phyloP scores from a whole-genome alignment of 2,888 invertebrate species.

The Plagiodera versicolora region DNA sequence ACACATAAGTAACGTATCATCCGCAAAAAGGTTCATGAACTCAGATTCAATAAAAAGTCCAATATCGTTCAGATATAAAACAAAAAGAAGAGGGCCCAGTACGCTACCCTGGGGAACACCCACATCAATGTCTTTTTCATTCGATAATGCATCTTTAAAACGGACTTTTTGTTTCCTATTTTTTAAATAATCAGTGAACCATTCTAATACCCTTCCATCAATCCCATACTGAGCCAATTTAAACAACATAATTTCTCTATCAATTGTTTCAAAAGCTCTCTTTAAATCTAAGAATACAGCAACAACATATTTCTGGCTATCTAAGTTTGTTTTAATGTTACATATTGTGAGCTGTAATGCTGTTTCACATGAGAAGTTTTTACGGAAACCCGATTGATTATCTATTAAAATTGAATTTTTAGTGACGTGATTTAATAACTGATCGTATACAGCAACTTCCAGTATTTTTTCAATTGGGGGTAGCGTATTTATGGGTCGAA shows the following conservation, averaged over 20 bases:
- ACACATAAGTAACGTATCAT: not conserved
- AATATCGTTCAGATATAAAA: not conserved
- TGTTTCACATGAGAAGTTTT: slow-evolving; percentile 9
- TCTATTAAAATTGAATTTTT: slow-evolving; percentile 6
- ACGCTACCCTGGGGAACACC: not conserved
- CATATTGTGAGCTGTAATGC: slow-evolving; percentile 2
- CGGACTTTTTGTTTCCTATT: not conserved
- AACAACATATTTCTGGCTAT: not conserved
- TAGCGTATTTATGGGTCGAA: slow-evolving; percentile 8
- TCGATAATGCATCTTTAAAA: not conserved
- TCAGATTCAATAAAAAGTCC: not conserved
- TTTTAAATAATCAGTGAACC: not conserved
- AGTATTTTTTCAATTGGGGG: slow-evolving; percentile 12
- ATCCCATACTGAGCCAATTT: not conserved
- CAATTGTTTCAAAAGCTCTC: not conserved
- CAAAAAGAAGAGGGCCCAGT: not conserved
- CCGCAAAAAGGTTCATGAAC: not conserved
- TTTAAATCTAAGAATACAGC: not conserved
- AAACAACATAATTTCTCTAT: not conserved
- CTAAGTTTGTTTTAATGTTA: not conserved
- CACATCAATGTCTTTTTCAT: not conserved
- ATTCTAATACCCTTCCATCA: not conserved
- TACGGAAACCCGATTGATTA: slow-evolving; percentile 9
- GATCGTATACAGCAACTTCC: slow-evolving; percentile 12
- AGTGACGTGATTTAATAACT: slow-evolving; percentile 5